phyloP scores from a whole-genome alignment of 2,888 invertebrate species.

The Papilio elwesi region DNA sequence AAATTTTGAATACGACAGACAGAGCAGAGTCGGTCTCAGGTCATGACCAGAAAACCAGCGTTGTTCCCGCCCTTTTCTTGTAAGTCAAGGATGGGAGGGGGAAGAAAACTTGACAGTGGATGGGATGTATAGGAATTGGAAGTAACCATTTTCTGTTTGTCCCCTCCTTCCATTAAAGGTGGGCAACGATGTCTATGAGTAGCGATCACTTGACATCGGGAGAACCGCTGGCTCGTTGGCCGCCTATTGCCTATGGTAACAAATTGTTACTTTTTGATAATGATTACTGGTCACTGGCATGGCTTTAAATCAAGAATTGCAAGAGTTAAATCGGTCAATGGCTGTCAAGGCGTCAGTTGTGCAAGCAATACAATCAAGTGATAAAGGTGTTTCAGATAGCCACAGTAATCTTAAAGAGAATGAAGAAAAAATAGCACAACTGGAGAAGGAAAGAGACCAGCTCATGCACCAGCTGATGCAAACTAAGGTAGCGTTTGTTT shows the following conservation, averaged over 20 bases:
- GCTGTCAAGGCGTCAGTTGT: constrained; percentile 87
- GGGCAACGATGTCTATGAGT: too few species aligned
- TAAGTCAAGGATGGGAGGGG: constrained; percentile 75
- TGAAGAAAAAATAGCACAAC: constrained; percentile 86
- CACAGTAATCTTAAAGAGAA: constrained; percentile 86
- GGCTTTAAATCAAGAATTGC: constrained; percentile 86
- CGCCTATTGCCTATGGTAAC: neutral
- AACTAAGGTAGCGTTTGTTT: constrained; percentile 71
- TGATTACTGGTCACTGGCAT: constrained; percentile 71
- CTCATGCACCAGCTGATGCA: constrained; percentile 88
- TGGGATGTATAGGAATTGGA: too few species aligned
- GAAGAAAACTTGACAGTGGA: too few species aligned
- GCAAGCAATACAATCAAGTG: constrained; percentile 85
- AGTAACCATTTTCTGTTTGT: too few species aligned
- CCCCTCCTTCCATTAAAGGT: too few species aligned
- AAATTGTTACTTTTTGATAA: too few species aligned
- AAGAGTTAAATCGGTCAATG: constrained; percentile 88
- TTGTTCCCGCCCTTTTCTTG: constrained; percentile 80
- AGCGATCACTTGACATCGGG: constrained; percentile 63
- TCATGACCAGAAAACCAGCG: constrained; percentile 66
- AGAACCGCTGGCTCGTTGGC: constrained; percentile 56
- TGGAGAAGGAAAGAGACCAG: constrained; percentile 91
- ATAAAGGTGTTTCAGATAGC: constrained; percentile 77
- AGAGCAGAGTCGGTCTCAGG: constrained; percentile 59
- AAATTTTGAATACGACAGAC: constrained; percentile 79